Conservation (phyloP, 2,888 invertebrate genomes). For the Amphipyra berbera region DNA sequence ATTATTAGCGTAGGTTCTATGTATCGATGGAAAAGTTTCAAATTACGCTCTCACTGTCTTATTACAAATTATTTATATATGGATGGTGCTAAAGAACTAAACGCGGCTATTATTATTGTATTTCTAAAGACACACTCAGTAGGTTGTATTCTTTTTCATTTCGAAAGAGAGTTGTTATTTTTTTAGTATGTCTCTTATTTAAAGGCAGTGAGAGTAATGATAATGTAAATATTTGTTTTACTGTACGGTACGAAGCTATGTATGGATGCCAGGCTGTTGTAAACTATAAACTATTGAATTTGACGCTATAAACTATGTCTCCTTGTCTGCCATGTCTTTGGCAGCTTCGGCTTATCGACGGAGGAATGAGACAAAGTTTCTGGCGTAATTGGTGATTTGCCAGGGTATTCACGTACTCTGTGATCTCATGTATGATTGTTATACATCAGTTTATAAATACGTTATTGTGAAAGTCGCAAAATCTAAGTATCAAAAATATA, state of each 20-base stretch:
- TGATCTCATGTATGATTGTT: conserved; percentile 89
- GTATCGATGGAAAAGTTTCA: conserved; percentile 88
- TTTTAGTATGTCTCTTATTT: conserved; percentile 39
- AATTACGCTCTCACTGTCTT: conserved; percentile 80
- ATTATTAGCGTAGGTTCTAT: conserved; percentile 79
- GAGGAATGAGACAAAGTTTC: conserved; percentile 66
- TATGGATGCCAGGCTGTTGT: conserved; percentile 79
- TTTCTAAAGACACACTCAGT: conserved; percentile 62
- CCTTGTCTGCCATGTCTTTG: conserved; percentile 45
- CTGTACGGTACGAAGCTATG: conserved; percentile 72
- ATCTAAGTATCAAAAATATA: conserved; percentile 49
- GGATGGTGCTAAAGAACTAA: conserved; percentile 78
- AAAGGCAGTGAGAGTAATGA: conserved; percentile 79
- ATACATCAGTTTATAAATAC: conserved; percentile 72
- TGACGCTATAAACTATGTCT: conserved; percentile 61
- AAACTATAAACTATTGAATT: conserved; percentile 74
- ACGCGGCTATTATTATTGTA: conserved; percentile 47
- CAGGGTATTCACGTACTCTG: conserved; percentile 85
- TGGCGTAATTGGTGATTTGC: conserved; percentile 79
- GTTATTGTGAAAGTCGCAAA: conserved; percentile 76
- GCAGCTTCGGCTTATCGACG: conserved; percentile 44
- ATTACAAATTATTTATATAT: conserved; percentile 52
- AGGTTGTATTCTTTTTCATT: conserved; percentile 71
- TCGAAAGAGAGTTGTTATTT: conserved; percentile 52
- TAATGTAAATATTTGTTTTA: conserved; percentile 80